Percentiles rank a stretch among this genome's conserved stretches.
phyloP scores from a whole-genome alignment of 2,888 invertebrate species.

The Oscheius sp. region DNA sequence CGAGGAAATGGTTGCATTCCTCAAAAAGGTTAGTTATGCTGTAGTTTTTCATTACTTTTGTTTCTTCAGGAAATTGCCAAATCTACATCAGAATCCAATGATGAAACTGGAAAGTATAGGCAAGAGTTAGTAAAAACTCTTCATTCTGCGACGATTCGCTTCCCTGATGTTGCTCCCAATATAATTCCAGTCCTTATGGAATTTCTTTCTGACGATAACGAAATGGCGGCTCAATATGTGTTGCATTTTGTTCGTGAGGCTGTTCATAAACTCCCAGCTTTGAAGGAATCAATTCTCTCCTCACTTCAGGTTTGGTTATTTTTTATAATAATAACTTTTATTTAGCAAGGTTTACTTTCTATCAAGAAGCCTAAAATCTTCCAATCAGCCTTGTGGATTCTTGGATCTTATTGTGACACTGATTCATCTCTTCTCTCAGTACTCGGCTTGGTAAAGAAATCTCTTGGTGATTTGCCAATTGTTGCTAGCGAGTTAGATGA shows the following conservation, averaged over 20 bases:
- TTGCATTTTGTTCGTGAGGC: constrained; percentile 93
- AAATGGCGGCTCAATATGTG: constrained; percentile 88
- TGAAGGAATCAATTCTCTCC: constrained; percentile 82
- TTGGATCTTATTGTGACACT: constrained; percentile 91
- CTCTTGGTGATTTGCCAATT: constrained; percentile 74
- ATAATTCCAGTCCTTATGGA: constrained; percentile 92
- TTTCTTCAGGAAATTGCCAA: constrained; percentile 69
- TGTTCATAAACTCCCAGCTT: constrained; percentile 87
- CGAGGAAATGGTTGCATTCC: constrained; percentile 78
- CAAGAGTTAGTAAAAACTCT: constrained; percentile 93
- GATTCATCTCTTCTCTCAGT: constrained; percentile 72
- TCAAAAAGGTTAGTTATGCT: constrained; percentile 62
- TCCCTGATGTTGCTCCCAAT: constrained; percentile 90
- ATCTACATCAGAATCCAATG: constrained; percentile 76
- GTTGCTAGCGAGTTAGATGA: constrained; percentile 78
- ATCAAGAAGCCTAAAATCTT: constrained; percentile 91
- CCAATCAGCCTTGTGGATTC: constrained; percentile 93
- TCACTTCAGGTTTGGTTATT: constrained; percentile 56
- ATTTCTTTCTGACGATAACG: constrained; percentile 80
- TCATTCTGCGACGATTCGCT: constrained; percentile 77
- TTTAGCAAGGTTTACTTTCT: constrained; percentile 83
- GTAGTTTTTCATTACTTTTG: neutral
- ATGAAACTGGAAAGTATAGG: constrained; percentile 90
- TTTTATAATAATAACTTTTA: neutral
- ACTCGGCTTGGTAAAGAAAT: constrained; percentile 59